Evolutionary conservation across 2,113 vertebrate genomes (phyloP), one percentile per base, ranked within the genome.

Genomic region (Pitta sordida): DNA sequence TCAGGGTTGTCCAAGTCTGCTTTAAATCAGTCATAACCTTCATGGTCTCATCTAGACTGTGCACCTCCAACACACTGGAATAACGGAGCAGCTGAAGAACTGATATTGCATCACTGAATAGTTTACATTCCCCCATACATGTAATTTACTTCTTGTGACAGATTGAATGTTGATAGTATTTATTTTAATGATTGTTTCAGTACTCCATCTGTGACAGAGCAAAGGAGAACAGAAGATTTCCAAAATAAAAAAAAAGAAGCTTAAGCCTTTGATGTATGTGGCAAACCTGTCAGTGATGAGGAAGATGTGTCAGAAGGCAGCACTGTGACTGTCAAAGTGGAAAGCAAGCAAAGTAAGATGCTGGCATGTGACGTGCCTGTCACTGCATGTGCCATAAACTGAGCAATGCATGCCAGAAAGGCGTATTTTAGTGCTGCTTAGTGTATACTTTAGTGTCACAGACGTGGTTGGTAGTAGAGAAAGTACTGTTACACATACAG

Each of bases 181-280:
- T 84, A 88, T 95, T 95, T 90, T 91, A 91, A 90, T 69, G 52
- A 79, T 70, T 78, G 90, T 94, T 95, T 83, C 73, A 68, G 58
- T 87, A 80, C 67, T 85, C 75, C 74, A 58, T 82, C 81, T 93
- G 58, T 69, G 81, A 93, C 74, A 91, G 1, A 85, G 22, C 26
- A 91, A 91, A 91, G 86, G 34, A 88, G 73, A 95, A 93, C 92
- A 84, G 93, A 94, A 96, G 93, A 81, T 93, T 93, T 90, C 85
- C 62, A 92, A 95, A 94, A 93, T 62, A 91, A 87, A 75, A 43
- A n/a, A 95, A 87, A 74, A 43, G 67, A 84, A 79, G 27, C 82
- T 65, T 69, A 92, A 74, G 78, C 74, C 75, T 94, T 90, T 91
- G 87, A 83, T 92, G 64, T 52, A 56, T 58, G 41, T 83, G 78